A percentile compares a stretch with the other conserved stretches of the same genome.
Conservation (phyloP, 1,140 invertebrate genomes). For the Mesaphorura yosii region DNA sequence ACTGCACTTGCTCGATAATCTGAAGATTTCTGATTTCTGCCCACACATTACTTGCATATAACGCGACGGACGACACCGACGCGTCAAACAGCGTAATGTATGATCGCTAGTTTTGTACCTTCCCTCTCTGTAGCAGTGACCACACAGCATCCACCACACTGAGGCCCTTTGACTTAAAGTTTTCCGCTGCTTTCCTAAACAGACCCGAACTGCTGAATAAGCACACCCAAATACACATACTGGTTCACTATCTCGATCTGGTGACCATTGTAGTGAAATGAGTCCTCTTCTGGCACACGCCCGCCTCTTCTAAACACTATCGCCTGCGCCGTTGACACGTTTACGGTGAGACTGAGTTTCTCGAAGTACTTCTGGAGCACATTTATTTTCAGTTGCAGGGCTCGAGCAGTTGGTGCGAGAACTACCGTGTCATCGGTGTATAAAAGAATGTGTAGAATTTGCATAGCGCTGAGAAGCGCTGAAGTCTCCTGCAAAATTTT, state of each 20-base stretch:
- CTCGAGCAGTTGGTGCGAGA: too few relatives aligned
- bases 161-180: not conserved
- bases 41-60: not conserved
- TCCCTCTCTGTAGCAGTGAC: not conserved
- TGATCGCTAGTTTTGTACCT: not conserved
- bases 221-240: not conserved
- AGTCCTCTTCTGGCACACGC: not conserved
- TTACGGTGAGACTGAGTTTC: too few relatives aligned
- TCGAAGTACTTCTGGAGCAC: too few relatives aligned
- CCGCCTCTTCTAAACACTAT: too few relatives aligned
- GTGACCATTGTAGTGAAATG: not conserved
- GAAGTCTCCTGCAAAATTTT: too few relatives aligned
- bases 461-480: too few relatives aligned
- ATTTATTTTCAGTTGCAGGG: too few relatives aligned
- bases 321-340: too few relatives aligned
- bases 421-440: too few relatives aligned
- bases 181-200: not conserved
- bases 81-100: not conserved
- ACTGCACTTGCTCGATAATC: not conserved
- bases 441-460: too few relatives aligned
- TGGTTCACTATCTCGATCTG: not conserved
- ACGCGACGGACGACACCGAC: not conserved
- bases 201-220: not conserved
- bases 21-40: not conserved
- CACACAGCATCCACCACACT: not conserved